Percentiles rank a stretch among this genome's conserved stretches.
phyloP scores from a whole-genome alignment of 2,113 vertebrate genomes.

The Chauna torquata region DNA sequence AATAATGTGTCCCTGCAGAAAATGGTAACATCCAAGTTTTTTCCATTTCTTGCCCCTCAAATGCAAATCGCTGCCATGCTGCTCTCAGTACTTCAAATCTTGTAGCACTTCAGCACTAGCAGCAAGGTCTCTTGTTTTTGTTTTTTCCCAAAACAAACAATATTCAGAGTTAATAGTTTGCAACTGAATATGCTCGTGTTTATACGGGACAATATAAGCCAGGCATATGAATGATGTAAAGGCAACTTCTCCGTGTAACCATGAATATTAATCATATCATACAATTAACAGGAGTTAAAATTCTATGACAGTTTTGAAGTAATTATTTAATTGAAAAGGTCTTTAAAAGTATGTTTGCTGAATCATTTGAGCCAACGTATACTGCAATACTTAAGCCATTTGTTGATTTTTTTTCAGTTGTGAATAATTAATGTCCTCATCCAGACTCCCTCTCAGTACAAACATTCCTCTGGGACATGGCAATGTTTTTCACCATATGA shows the following conservation, averaged over 20 bases:
- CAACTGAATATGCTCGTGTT: not conserved
- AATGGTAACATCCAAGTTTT: not conserved
- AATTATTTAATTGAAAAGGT: conserved; percentile 58
- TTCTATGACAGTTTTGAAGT: conserved; percentile 48
- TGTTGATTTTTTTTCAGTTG: conserved; percentile 65
- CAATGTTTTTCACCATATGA: not conserved
- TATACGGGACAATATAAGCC: conserved; percentile 28
- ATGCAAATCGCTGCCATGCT: not conserved
- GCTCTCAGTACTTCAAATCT: not conserved
- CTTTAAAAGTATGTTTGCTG: not conserved
- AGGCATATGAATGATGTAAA: conserved; percentile 18
- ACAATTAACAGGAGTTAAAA: conserved; percentile 61
- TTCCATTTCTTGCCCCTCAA: not conserved
- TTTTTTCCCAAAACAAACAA: not conserved
- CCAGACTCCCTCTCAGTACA: conserved; percentile 34
- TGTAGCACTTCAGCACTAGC: not conserved
- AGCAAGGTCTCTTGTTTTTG: not conserved
- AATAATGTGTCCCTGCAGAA: not conserved
- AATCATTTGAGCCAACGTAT: conserved; percentile 18
- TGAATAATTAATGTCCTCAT: conserved; percentile 55
- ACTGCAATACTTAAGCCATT: conserved; percentile 40
- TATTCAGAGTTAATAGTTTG: not conserved
- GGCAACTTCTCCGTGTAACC: conserved; percentile 27
- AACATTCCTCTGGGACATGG: conserved; percentile 16
- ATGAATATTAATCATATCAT: conserved; percentile 59